Conservation (phyloP, 2,888 invertebrate genomes). For the Melitaea athalia region DNA sequence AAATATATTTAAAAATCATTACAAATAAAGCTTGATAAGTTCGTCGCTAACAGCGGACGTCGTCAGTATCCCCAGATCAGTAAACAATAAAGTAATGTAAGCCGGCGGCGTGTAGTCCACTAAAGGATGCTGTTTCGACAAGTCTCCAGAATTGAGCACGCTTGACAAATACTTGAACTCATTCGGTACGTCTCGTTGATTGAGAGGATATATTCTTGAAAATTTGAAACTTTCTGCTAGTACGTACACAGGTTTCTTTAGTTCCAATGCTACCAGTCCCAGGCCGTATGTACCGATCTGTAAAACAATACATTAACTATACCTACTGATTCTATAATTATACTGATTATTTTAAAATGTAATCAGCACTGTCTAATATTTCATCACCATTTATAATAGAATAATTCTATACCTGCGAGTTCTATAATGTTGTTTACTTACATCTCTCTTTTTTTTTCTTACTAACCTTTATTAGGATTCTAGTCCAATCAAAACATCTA, state of each 20-base stretch:
- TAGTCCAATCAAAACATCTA: no score
- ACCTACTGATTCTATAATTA: no score
- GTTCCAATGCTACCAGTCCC: slow-evolving; percentile 91
- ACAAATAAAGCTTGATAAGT: slow-evolving; percentile 97
- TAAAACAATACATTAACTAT: slow-evolving; percentile 38
- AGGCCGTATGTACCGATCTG: slow-evolving; percentile 93
- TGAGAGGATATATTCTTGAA: slow-evolving; percentile 94
- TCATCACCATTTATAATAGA: no score
- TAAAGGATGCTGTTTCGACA: slow-evolving; percentile 89
- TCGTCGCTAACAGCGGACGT: slow-evolving; percentile 99
- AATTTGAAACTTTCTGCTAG: slow-evolving; percentile 99
- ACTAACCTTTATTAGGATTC: no score
- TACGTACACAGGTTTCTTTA: slow-evolving; percentile 98
- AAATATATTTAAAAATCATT: slow-evolving; percentile 43
- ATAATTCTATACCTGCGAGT: no score
- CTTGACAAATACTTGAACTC: slow-evolving; percentile 88
- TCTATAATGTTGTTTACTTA: no score
- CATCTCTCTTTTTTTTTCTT: no score
- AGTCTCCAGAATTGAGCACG: slow-evolving; percentile 68
- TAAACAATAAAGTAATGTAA: slow-evolving; percentile 95
- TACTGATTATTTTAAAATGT: no score
- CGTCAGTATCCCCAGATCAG: slow-evolving; percentile 97
- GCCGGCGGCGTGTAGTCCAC: slow-evolving; percentile 99
- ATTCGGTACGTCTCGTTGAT: slow-evolving; percentile 94
- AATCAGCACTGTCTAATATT: no score